phyloP scores from a whole-genome alignment of 2,797 vertebrate species.

The Acanthornis magna region DNA sequence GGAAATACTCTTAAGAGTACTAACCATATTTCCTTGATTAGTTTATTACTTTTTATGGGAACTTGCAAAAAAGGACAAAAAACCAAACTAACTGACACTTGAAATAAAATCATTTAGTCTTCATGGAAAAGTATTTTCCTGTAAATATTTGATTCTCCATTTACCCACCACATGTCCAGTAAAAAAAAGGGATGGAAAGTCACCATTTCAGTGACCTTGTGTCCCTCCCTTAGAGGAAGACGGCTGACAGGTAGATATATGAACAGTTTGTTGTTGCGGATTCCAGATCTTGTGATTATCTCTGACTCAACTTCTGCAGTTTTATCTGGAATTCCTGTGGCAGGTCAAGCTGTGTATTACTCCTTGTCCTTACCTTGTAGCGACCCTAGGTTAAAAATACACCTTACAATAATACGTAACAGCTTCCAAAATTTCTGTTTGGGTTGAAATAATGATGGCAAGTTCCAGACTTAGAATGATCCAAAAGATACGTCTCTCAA shows the following conservation, averaged over 20 bases:
- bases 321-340: constrained; percentile 95
- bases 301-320: constrained; percentile 92
- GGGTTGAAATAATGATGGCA: background rate
- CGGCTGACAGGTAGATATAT: constrained; percentile 99
- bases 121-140: constrained; percentile 24
- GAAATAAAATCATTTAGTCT: constrained; percentile 1
- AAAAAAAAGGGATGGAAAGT: constrained; percentile 81
- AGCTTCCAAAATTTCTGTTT: constrained; percentile 48
- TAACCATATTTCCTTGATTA: background rate
- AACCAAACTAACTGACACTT: background rate
- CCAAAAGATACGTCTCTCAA: background rate
- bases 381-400: constrained; percentile 84
- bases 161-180: constrained; percentile 70
- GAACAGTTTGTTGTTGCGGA: constrained; percentile 96
- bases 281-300: constrained; percentile 98
- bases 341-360: constrained; percentile 83
- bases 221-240: constrained; percentile 90
- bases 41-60: background rate
- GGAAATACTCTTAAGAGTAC: background rate
- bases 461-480: background rate
- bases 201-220: constrained; percentile 90
- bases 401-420: constrained; percentile 80
- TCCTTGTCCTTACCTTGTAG: constrained; percentile 84
- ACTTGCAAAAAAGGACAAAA: background rate
- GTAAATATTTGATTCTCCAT: constrained; percentile 77